Percentiles rank a stretch among this genome's conserved stretches.
These are phyloP conservation scores for Lymantria dispar DNA, from an alignment of 2,888 invertebrate genomes.

Conservation along the genomic window DNA sequence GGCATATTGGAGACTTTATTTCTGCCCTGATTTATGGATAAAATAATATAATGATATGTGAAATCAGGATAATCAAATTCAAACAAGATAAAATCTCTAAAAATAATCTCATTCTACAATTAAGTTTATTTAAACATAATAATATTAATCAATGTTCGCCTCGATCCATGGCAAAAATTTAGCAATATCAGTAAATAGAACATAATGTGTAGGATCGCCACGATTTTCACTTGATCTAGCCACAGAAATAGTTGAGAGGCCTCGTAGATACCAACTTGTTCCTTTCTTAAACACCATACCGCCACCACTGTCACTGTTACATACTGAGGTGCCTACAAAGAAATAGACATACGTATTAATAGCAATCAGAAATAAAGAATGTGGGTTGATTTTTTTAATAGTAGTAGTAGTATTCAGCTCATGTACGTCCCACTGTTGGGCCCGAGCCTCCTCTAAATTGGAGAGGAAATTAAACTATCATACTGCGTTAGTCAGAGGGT, in stretches of 20 bases:
- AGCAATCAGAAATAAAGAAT: neutral
- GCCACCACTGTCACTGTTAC: slow-evolving; percentile 81
- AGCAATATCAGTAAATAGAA: slow-evolving; percentile 83
- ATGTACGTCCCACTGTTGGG: too few species aligned
- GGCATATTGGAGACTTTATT: too few species aligned
- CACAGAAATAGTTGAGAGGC: slow-evolving; percentile 81
- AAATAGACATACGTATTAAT: neutral
- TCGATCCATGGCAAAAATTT: slow-evolving; percentile 82
- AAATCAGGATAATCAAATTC: too few species aligned
- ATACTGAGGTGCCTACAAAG: slow-evolving; percentile 25
- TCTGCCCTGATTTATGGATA: too few species aligned
- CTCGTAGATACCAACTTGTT: slow-evolving; percentile 67
- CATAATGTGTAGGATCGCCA: slow-evolving; percentile 83
- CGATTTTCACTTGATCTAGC: slow-evolving; percentile 77
- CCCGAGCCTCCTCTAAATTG: too few species aligned
- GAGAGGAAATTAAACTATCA: too few species aligned
- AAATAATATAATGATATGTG: too few species aligned
- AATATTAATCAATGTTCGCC: slow-evolving; percentile 33
- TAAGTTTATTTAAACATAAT: neutral
- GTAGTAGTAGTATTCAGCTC: too few species aligned
- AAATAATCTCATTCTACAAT: neutral
- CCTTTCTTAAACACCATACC: slow-evolving; percentile 75
- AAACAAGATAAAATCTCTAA: too few species aligned
- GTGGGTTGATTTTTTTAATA: too few species aligned
- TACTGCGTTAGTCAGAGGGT: too few species aligned